Conservation (phyloP, 2,888 invertebrate species). For the Pterostichus madidus region DNA sequence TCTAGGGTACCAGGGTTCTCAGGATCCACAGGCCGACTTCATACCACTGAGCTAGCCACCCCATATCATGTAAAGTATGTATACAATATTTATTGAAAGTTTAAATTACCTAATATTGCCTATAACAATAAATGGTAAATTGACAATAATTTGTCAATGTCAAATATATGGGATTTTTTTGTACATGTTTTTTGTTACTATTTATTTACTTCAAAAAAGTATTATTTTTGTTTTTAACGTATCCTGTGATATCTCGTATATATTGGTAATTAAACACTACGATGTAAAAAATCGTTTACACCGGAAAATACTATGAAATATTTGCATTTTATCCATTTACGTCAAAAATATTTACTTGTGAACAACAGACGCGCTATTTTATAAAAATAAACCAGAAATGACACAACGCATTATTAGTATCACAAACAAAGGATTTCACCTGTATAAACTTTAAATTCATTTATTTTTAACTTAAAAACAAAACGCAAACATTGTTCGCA, state of each 20-base stretch:
- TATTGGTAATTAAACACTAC: not conserved
- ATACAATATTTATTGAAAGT: not conserved
- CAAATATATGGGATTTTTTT: slow-evolving; percentile 5
- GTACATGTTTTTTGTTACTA: slow-evolving; percentile 25
- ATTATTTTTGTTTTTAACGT: slow-evolving; percentile 2
- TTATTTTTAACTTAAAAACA: too few species aligned
- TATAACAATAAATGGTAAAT: slow-evolving; percentile 16
- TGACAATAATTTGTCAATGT: not conserved
- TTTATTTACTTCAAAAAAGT: slow-evolving; percentile 43
- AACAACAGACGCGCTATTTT: not conserved
- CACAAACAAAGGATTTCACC: not conserved
- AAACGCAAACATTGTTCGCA: too few species aligned
- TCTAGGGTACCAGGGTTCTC: too few species aligned
- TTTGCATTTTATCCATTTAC: slow-evolving; percentile 6
- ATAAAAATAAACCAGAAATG: not conserved
- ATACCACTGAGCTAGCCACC: too few species aligned
- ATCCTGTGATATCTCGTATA: slow-evolving; percentile 19
- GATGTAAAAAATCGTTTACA: slow-evolving; percentile 24
- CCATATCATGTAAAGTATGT: too few species aligned
- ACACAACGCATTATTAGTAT: not conserved
- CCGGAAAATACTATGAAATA: not conserved
- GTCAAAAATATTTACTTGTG: slow-evolving; percentile 37
- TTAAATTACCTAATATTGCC: not conserved
- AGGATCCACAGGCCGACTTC: too few species aligned
- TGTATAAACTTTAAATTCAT: not conserved